phyloP scores from a whole-genome alignment of 2,113 vertebrate genomes.

The Ophthalmotilapia sp. region DNA sequence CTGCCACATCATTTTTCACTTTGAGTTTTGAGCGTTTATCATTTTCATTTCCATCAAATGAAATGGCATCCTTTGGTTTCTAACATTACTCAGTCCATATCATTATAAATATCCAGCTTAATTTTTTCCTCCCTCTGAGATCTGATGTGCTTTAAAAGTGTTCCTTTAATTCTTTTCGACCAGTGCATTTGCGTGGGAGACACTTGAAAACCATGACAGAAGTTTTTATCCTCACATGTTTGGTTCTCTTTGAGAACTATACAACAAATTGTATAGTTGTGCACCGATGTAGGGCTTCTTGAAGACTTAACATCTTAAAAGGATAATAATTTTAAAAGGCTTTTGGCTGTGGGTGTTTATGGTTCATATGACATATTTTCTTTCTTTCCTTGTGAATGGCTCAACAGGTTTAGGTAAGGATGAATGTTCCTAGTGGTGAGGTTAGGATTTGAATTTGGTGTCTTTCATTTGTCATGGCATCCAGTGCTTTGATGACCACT shows the following conservation, averaged over 20 bases:
- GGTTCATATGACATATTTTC: not conserved
- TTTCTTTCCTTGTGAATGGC: slow-evolving; percentile 31
- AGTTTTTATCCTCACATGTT: not conserved
- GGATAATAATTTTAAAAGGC: not conserved
- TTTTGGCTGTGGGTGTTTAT: not conserved
- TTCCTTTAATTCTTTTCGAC: not conserved
- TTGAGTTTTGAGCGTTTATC: not conserved
- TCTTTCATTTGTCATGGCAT: slow-evolving; percentile 10
- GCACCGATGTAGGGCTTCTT: not conserved
- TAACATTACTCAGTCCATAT: not conserved
- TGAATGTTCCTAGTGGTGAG: not conserved
- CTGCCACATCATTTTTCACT: not conserved
- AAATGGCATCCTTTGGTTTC: not conserved
- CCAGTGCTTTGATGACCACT: slow-evolving; percentile 46
- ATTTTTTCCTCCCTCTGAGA: fast-evolving
- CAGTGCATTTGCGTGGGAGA: not conserved
- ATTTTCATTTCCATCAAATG: not conserved
- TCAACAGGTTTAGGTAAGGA: slow-evolving; percentile 73
- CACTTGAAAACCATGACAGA: not conserved
- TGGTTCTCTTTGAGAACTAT: not conserved
- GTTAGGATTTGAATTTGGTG: slow-evolving; percentile 8
- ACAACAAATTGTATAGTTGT: not conserved
- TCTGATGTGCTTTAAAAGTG: not conserved
- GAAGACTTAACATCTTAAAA: not conserved
- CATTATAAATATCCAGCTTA: not conserved